Base-by-base conservation (phyloP, 2,888 invertebrate genomes). In the Rotaria magnacalcarata region DNA sequence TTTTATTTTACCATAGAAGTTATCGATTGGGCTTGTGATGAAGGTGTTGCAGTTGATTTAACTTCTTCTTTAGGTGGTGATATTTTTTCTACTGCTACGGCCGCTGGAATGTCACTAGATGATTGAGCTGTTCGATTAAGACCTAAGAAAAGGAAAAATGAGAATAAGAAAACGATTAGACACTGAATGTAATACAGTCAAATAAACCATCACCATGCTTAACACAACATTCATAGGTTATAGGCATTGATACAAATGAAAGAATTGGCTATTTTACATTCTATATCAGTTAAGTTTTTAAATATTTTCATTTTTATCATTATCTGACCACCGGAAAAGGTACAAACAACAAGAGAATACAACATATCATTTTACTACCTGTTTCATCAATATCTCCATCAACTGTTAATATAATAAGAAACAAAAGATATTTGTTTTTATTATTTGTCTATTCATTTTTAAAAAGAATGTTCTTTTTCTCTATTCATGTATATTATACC, bases 31-130 rank as follows among this genome's bases (percentile, higher is more conserved):
- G 52, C 11, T 52, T 52, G 52, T 52, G 52, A 52, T 14, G 7
- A 2, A 19, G 84, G 10, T 84, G 84, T 50, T n/a, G n/a, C 1
- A 19, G 6, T 5, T 84, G 47, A n/a, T 84, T 84, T 84, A n/a
- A 47, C 19, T 5, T 84, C 84, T 84, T 84, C 84, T 27, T 50
- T 84, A n/a, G 50, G 50, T 84, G 67, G 67, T 41, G 34, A 41
- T 19, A 67, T 67, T 34, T 24, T 1, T 34, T 67, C 67, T 6
- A 34, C 34, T 56, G 24, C 24, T 56, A 7, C 56, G 5, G 34
- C 34, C 7, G 34, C 19, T 27, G 67, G 16, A 67, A 67, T 27
- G 24, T 67, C 67, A 67, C 4, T 67, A 16, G 27, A 19, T 41
- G 67, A 67, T 67, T 27, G 67, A 67, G 34, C 67, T 2, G 67